A percentile compares a stretch with the other conserved stretches of the same genome.
phyloP scores from a whole-genome alignment of 2,888 invertebrate genomes.

The Latrodectus elegans region DNA sequence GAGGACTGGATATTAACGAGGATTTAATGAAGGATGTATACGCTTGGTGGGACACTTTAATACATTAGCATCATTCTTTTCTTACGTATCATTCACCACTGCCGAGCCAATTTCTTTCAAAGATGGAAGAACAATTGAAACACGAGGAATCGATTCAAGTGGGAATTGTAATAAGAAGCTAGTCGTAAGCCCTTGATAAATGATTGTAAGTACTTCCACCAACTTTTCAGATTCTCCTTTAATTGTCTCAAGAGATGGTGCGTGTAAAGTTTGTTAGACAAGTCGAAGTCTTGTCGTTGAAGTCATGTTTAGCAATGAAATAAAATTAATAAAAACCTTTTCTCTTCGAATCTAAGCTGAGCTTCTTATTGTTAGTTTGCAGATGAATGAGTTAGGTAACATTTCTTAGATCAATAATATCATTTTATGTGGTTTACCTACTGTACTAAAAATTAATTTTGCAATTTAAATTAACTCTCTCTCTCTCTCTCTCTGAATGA shows the following conservation, averaged over 20 bases:
- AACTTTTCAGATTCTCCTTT: conserved; percentile 35
- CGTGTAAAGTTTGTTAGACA: conserved; percentile 45
- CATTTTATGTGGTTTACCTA: neutral
- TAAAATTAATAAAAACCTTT: too few species aligned
- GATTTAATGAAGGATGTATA: conserved; percentile 59
- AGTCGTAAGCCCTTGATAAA: conserved; percentile 49
- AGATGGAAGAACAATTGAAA: conserved; percentile 11
- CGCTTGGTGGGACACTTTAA: conserved; percentile 43
- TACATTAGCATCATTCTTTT: conserved; percentile 38
- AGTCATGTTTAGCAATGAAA: conserved; percentile 12
- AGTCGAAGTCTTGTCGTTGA: conserved; percentile 26
- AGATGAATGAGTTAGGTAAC: too few species aligned
- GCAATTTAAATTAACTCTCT: too few species aligned
- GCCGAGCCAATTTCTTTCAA: conserved; percentile 5
- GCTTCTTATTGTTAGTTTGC: too few species aligned
- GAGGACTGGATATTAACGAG: conserved; percentile 53
- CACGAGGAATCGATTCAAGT: conserved; percentile 41
- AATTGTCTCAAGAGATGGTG: conserved; percentile 42
- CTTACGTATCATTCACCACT: neutral
- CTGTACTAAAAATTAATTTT: neutral
- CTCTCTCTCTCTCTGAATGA: too few species aligned
- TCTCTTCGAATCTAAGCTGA: too few species aligned
- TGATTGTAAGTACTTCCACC: conserved; percentile 25
- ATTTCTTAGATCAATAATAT: too few species aligned
- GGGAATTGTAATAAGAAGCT: conserved; percentile 42